A percentile compares a stretch with the other conserved stretches of the same genome.
phyloP scores from a whole-genome alignment of 2,113 vertebrate species.

The Datnioides undecimradiatus region DNA sequence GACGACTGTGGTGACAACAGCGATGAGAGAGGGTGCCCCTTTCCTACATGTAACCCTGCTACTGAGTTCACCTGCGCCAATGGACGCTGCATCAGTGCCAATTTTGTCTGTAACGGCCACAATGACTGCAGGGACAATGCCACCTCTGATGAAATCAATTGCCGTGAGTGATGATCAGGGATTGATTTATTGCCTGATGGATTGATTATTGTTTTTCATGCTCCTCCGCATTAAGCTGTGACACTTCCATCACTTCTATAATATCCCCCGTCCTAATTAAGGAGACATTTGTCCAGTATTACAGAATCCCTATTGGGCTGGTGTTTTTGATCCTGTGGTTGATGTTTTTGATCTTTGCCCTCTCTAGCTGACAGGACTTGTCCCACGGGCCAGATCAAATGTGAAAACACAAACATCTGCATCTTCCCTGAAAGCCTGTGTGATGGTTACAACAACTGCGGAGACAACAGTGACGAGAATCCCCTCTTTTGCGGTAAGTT shows the following conservation, averaged over 20 bases:
- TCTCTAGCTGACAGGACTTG: conserved; percentile 89
- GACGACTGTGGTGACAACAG: conserved; percentile 94
- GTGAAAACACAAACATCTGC: conserved; percentile 91
- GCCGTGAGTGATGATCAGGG: conserved; percentile 86
- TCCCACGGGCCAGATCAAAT: conserved; percentile 87
- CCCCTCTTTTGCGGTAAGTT: conserved; percentile 78
- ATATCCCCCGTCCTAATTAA: background rate
- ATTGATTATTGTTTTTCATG: background rate
- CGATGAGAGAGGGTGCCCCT: conserved; percentile 91
- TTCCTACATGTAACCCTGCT: conserved; percentile 87
- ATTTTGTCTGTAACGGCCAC: conserved; percentile 89
- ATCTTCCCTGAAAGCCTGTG: conserved; percentile 87
- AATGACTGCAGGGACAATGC: conserved; percentile 92
- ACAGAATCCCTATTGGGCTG: background rate
- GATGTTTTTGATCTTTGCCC: background rate
- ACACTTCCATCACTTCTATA: too few relatives aligned
- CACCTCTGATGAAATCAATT: conserved; percentile 93
- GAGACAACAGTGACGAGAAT: conserved; percentile 84
- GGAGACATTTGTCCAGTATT: background rate
- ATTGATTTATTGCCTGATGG: background rate
- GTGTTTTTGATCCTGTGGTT: background rate
- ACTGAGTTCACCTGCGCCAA: conserved; percentile 90
- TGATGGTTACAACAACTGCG: conserved; percentile 86
- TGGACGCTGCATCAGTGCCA: conserved; percentile 88
- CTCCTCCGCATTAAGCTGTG: background rate